Evolutionary conservation across 2,797 vertebrate species (phyloP).

Genomic region (Anolis apletophallus): DNA sequence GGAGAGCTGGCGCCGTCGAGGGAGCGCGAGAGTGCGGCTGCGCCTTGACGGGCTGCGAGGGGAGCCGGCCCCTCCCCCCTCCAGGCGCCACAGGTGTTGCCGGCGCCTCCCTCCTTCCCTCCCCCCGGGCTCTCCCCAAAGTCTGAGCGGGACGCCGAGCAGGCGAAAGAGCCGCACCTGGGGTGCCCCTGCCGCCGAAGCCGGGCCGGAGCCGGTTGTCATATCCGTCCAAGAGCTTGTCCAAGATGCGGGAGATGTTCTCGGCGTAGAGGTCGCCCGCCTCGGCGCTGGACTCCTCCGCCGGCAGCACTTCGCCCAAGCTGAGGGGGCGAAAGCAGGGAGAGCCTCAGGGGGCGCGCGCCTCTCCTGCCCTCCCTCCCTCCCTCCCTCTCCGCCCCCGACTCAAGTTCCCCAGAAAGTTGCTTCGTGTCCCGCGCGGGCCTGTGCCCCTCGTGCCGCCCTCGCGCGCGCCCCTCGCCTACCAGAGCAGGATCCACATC

Average conservation of each 20-base stretch:
- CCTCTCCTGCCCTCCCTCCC: background rate
- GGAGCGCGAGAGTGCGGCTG: no score
- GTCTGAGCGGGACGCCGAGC: background rate
- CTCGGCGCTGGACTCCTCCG: slow-evolving; percentile 67
- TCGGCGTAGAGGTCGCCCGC: slow-evolving; percentile 86
- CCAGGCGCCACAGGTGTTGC: no score
- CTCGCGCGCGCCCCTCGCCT: slow-evolving; percentile 69
- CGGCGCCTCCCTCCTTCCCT: no score
- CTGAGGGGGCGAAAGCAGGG: slow-evolving; percentile 76
- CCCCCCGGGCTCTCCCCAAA: no score
- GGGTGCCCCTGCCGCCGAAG: slow-evolving; percentile 86
- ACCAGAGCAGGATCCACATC: slow-evolving; percentile 85
- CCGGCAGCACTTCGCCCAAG: slow-evolving; percentile 74
- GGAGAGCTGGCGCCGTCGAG: no score
- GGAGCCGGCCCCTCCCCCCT: no score
- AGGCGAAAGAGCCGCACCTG: background rate
- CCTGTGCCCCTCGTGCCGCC: no score
- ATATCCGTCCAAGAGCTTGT: slow-evolving; percentile 94
- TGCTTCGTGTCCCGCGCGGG: background rate
- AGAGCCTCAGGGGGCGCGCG: no score
- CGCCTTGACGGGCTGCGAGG: no score
- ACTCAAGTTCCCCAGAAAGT: background rate
- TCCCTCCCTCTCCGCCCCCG: no score
- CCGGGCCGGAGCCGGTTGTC: slow-evolving; percentile 95
- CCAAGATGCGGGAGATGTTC: slow-evolving; percentile 93